phyloP scores from a whole-genome alignment of 2,888 invertebrate genomes.

The Brachyptera putata region DNA sequence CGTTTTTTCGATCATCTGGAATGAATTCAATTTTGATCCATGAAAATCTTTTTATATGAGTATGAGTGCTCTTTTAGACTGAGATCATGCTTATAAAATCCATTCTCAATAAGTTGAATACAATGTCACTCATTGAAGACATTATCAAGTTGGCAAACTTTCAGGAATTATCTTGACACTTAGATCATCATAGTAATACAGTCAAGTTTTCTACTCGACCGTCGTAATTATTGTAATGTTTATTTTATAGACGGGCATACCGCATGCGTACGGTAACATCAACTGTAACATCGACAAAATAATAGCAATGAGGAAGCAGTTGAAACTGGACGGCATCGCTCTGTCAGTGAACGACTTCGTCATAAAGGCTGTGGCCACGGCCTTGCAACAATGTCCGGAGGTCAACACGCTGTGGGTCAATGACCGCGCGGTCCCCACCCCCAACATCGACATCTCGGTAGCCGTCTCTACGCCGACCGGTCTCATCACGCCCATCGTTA shows the following conservation, averaged over 20 bases:
- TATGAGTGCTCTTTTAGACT: too few relatives aligned
- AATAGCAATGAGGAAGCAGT: slow-evolving; percentile 48
- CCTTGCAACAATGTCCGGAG: slow-evolving; percentile 51
- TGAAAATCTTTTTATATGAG: too few relatives aligned
- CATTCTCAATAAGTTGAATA: too few relatives aligned
- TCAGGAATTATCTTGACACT: too few relatives aligned
- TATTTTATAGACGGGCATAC: slow-evolving; percentile 53
- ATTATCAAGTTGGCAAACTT: too few relatives aligned
- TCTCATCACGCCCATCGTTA: slow-evolving; percentile 61
- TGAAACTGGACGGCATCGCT: slow-evolving; percentile 50
- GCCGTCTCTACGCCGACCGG: slow-evolving; percentile 63
- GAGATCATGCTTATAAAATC: too few relatives aligned
- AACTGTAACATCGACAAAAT: slow-evolving; percentile 53
- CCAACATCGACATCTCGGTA: slow-evolving; percentile 54
- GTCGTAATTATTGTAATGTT: too few relatives aligned
- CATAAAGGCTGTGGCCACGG: slow-evolving; percentile 58
- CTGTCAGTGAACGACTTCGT: slow-evolving; percentile 64
- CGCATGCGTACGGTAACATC: slow-evolving; percentile 60
- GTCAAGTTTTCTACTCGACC: too few relatives aligned
- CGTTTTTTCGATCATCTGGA: too few relatives aligned
- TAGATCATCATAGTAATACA: too few relatives aligned
- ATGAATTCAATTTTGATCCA: too few relatives aligned
- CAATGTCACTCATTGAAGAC: too few relatives aligned
- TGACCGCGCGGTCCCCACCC: slow-evolving; percentile 43
- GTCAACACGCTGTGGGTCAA: slow-evolving; percentile 49